Percentiles rank a stretch among this genome's conserved stretches.
Evolutionary conservation across 2,113 vertebrate species (phyloP).

Genomic region (Sapajus apella): DNA sequence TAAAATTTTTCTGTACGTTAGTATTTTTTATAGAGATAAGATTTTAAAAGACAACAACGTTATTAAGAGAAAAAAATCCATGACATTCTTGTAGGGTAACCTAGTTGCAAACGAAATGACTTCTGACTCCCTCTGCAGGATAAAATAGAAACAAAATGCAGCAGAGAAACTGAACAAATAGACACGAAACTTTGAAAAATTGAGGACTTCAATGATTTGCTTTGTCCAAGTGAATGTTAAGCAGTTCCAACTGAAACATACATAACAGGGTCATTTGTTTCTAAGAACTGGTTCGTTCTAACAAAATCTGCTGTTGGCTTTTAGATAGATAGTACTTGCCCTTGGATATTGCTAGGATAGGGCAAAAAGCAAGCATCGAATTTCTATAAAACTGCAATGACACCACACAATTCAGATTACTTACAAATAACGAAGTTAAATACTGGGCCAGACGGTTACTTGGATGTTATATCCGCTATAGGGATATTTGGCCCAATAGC

Average conservation of each 20-base stretch:
- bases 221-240: constrained; percentile 16
- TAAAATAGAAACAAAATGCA: constrained; percentile 11
- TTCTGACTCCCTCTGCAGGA: neutral
- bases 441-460: neutral
- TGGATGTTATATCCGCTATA: neutral
- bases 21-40: neutral
- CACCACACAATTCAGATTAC: neutral
- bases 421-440: neutral
- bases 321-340: neutral
- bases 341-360: constrained; percentile 2
- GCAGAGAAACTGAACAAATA: neutral
- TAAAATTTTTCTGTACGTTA: neutral
- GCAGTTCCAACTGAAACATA: constrained; percentile 3
- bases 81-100: neutral
- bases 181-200: neutral
- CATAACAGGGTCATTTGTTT: neutral
- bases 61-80: neutral
- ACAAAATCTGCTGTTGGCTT: neutral
- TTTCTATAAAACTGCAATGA: neutral
- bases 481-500: neutral
- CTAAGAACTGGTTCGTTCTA: neutral
- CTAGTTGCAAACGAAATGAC: neutral
- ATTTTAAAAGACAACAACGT: neutral
- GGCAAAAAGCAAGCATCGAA: neutral
- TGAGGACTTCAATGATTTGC: neutral